Evolutionary conservation across 1,140 invertebrate genomes (phyloP), one percentile per base, ranked within the genome.

Genomic region (Oedothorax gibbosus): DNA sequence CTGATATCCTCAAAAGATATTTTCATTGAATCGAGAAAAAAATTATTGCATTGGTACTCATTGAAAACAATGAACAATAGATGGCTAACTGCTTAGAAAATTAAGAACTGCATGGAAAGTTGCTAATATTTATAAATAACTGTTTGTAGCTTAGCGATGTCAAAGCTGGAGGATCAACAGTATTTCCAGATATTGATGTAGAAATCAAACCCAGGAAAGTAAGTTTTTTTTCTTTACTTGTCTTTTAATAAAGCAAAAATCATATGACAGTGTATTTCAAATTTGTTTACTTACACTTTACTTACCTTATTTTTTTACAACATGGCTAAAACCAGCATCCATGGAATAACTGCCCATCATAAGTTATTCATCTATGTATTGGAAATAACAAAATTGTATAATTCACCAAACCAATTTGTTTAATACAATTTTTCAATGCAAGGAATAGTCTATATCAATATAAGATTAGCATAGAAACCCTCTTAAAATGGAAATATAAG

Each of bases 101-200:
- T 35, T 35, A 2, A n/a, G n/a, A 35, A 35, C 35, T 35, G 35
- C 35, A 35, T 5, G 35, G 35, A 35, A 35, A 35, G 5, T 35
- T 35, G 35, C 35, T 35, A 35, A 35, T 35, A 5, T 35, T 35
- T 14, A 68, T 35, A 49, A 49, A 68, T 66, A 72, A 54, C 68
- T 83, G 15, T 75, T 87, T 88, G 18, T 9, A 99, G 96, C 97
- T 99, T 96, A 96, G 94, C 87, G 96, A 98, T 89, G 97, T 99
- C 69, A 93, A 95, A 77, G 97, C 97, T 90, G 98, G 98, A 8
- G 97, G 98, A 54, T 96, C 96, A 10, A 99, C 97, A 0, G 97
- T 98, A 20, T 99, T 99, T 89, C 96, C 97, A 2, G 92, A 93
- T 78, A 91, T 98, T 64, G 94, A 94, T 56, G 91, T 96, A 64